phyloP scores from a whole-genome alignment of 2,888 invertebrate species.

The Cephus sareptanus region DNA sequence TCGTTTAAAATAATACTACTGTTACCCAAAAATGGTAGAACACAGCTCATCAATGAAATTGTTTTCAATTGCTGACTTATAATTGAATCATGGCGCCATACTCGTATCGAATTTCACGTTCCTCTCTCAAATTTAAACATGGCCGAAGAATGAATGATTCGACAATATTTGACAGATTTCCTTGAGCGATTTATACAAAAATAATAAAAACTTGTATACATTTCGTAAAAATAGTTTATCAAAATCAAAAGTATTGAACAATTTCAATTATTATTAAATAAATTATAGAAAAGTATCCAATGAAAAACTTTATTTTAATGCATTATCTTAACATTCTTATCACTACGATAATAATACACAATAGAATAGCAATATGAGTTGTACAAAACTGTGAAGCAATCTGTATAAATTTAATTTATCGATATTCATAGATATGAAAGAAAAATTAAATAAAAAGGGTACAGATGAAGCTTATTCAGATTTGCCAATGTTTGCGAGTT shows the following conservation, averaged over 20 bases:
- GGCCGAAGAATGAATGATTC: neutral
- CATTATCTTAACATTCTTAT: neutral
- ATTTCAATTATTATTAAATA: neutral
- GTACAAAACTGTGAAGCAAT: neutral
- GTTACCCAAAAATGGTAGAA: neutral
- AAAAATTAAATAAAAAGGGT: neutral
- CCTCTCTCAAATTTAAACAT: neutral
- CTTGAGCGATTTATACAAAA: neutral
- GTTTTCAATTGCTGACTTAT: neutral
- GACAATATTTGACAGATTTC: neutral
- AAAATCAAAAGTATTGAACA: neutral
- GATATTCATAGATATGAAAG: neutral
- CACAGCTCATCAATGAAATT: neutral
- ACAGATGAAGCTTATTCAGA: neutral
- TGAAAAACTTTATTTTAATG: neutral
- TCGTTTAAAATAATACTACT: neutral
- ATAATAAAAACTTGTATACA: neutral
- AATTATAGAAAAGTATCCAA: neutral
- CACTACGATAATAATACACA: neutral
- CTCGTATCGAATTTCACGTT: neutral
- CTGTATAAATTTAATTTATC: neutral
- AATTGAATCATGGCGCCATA: neutral
- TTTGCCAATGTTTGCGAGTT: slow-evolving; percentile 69
- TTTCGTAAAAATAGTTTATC: neutral
- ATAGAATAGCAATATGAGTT: neutral